phyloP scores from a whole-genome alignment of 2,113 vertebrate genomes.

The Cygnus buccinator region DNA sequence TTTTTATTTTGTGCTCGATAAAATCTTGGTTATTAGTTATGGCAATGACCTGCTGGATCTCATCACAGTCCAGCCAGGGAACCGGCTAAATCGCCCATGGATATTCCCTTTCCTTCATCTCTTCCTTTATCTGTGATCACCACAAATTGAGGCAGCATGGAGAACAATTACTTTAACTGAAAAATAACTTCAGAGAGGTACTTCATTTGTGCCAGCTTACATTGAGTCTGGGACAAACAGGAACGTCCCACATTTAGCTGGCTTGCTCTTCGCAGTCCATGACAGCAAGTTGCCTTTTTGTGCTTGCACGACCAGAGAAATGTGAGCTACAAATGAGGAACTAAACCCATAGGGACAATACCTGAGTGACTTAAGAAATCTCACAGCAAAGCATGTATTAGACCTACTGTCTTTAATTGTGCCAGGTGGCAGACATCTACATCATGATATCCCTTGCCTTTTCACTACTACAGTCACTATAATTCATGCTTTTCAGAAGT shows the following conservation, averaged over 20 bases:
- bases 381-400: neutral
- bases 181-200: neutral
- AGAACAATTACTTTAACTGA: neutral
- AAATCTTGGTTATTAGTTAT: neutral
- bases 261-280: fast-evolving
- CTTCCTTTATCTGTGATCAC: neutral
- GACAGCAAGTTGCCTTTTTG: neutral
- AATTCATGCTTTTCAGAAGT: neutral
- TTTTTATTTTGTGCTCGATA: neutral
- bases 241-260: neutral
- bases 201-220: neutral
- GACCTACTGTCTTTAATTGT: neutral
- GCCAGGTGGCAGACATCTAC: neutral
- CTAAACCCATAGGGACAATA: neutral
- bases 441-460: neutral
- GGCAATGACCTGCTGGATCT: fast-evolving
- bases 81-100: fast-evolving
- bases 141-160: neutral
- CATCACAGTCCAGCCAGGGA: neutral
- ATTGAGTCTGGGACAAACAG: neutral
- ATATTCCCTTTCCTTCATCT: neutral
- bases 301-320: neutral
- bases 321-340: neutral
- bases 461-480: neutral
- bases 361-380: neutral